Conservation (phyloP, 2,888 invertebrate genomes). For the Euclidia mi region DNA sequence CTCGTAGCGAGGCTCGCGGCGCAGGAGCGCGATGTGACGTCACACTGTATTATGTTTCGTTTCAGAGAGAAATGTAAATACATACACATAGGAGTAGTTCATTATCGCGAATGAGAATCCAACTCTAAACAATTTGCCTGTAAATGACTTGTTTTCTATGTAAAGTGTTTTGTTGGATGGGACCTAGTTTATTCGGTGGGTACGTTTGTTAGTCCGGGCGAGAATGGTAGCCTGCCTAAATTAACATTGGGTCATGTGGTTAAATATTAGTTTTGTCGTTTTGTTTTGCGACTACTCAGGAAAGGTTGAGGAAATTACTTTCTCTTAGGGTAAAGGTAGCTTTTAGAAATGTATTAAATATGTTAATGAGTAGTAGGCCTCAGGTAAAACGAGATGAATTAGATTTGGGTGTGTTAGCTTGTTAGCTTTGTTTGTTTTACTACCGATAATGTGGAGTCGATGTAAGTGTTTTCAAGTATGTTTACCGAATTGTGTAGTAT, state of each 20-base stretch:
- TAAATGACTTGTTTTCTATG: constrained; percentile 9
- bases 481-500: too few relatives aligned
- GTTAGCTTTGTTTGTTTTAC: too few relatives aligned
- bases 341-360: constrained; percentile 1
- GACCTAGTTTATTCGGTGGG: constrained; percentile 39
- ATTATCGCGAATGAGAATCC: background rate
- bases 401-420: too few relatives aligned
- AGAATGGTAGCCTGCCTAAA: constrained; percentile 31
- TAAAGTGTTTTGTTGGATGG: constrained; percentile 26
- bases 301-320: constrained; percentile 22
- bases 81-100: background rate
- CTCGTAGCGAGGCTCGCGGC: too few relatives aligned
- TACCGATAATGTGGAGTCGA: too few relatives aligned
- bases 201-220: constrained; percentile 40
- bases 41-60: background rate
- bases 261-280: constrained; percentile 37
- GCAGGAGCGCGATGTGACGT: too few relatives aligned
- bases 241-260: constrained; percentile 45
- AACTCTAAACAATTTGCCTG: constrained; percentile 2
- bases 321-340: constrained; percentile 13
- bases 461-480: too few relatives aligned
- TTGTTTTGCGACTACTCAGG: constrained; percentile 17
- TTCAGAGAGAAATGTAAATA: background rate
- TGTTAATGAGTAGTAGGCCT: background rate
- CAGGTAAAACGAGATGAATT: background rate